Base-by-base conservation (phyloP, 2,888 invertebrate species). In the Andrena trimmerana region DNA sequence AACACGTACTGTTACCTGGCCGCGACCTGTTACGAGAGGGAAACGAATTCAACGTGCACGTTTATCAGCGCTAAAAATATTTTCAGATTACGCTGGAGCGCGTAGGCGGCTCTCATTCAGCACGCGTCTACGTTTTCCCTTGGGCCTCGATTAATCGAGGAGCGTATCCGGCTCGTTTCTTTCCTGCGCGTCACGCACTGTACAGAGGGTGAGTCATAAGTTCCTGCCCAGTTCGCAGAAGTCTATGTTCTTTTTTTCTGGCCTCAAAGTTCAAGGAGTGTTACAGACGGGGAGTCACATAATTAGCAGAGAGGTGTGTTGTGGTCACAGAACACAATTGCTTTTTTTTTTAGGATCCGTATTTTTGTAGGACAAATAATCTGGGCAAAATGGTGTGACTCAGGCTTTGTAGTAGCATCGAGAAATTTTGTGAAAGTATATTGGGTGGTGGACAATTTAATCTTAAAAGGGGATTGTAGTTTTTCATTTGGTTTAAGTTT, bases 121-220 rank as follows among this genome's bases (percentile, higher is more conserved):
- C 8, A 24, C n/a, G 27, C 31, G 65, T 42, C 20, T 57, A 13
- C 24, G 42, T 60, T 69, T 36, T 54, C 62, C 16, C 29, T 8
- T 33, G 27, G 68, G 69, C 68, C 62, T 50, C 36, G 52, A 76
- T 76, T 76, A 63, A 76, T 76, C 50, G 62, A 74, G 59, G 48
- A 36, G 33, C 50, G 27, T 13, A n/a, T 36, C 42, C 13, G 16
- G n/a, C 36, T 50, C 20, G 67, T 50, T 63, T 16, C 54, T 57
- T 42, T 16, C 1, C 7, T 6, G 6, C 4, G 7, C 2, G 33
- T 76, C 70, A 24, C 70, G 4, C 36, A 54, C 42, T 42, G 16
- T 42, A 42, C 42, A 42, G 42, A 42, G 42, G 42, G 42, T 42
- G 42, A 42, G 42, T 42, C 42, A 42, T 16, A 42, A 42, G 42